A percentile compares a stretch with the other conserved stretches of the same genome.
Evolutionary conservation across 2,888 invertebrate species (phyloP).

Genomic region (Pardosa pseudoannulata): DNA sequence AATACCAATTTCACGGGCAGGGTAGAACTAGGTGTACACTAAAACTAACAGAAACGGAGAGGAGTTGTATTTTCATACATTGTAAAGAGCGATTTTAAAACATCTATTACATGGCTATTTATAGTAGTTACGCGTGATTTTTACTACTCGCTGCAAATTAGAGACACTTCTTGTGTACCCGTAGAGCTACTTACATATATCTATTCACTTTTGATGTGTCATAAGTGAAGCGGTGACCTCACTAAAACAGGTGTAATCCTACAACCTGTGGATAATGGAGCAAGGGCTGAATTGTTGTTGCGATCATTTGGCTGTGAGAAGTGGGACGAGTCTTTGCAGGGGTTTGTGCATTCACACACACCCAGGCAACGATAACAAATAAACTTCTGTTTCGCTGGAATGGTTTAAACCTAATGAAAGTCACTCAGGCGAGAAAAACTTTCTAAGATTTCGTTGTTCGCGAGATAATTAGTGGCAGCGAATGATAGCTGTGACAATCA

Average conservation of each 20-base stretch:
- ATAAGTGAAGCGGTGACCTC: conserved; percentile 13
- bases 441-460: background rate
- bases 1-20: too few relatives aligned
- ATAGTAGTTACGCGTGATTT: too few relatives aligned
- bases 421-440: background rate
- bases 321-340: conserved; percentile 11
- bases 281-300: background rate
- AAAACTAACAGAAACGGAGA: too few relatives aligned
- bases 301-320: conserved; percentile 18
- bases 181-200: background rate
- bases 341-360: background rate
- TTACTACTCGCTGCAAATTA: background rate
- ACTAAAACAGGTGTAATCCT: conserved; percentile 6
- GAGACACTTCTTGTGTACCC: background rate
- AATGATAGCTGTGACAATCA: too few relatives aligned
- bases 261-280: conserved; percentile 4
- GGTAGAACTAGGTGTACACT: too few relatives aligned
- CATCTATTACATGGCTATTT: too few relatives aligned
- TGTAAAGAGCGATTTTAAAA: too few relatives aligned
- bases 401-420: background rate
- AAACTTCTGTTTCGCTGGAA: background rate
- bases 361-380: background rate
- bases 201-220: background rate
- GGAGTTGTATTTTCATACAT: too few relatives aligned
- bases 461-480: too few relatives aligned